Conservation (phyloP, 2,888 invertebrate genomes). For the Platypus cylindrus region DNA sequence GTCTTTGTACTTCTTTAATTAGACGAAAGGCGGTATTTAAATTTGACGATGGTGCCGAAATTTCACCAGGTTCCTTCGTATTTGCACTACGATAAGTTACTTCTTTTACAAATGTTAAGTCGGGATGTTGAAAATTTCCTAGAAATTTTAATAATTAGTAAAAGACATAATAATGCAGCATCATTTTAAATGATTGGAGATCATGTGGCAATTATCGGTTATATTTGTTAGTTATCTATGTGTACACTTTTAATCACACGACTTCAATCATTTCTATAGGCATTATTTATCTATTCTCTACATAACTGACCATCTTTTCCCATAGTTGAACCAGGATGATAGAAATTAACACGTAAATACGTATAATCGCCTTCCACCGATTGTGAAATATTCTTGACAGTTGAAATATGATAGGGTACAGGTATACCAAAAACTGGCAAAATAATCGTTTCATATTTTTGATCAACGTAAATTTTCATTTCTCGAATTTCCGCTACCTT, state of each 20-base stretch:
- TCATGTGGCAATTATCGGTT: no score
- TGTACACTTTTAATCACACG: no score
- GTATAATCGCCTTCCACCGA: conserved; percentile 99
- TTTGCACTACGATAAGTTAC: conserved; percentile 97
- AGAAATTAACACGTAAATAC: conserved; percentile 95
- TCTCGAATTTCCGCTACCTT: conserved; percentile 86
- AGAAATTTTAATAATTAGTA: conserved; percentile 1
- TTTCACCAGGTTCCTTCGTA: conserved; percentile 92
- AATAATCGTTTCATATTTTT: conserved; percentile 96
- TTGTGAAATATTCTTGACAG: conserved; percentile 97
- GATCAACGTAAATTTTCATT: conserved; percentile 89
- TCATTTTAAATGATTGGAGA: no score
- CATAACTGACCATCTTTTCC: conserved; percentile 66
- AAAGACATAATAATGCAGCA: background rate
- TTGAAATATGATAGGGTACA: conserved; percentile 97
- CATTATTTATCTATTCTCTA: no score
- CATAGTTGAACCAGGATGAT: conserved; percentile 95
- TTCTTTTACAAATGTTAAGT: conserved; percentile 96
- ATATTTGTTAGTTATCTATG: no score
- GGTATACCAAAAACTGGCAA: conserved; percentile 92
- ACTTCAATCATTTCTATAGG: no score
- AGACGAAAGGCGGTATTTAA: conserved; percentile 92
- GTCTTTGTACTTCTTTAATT: conserved; percentile 95
- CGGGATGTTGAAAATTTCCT: conserved; percentile 82
- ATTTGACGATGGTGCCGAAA: conserved; percentile 88